Base-by-base conservation (phyloP, 2,113 vertebrate genomes). In the Colius striatus region DNA sequence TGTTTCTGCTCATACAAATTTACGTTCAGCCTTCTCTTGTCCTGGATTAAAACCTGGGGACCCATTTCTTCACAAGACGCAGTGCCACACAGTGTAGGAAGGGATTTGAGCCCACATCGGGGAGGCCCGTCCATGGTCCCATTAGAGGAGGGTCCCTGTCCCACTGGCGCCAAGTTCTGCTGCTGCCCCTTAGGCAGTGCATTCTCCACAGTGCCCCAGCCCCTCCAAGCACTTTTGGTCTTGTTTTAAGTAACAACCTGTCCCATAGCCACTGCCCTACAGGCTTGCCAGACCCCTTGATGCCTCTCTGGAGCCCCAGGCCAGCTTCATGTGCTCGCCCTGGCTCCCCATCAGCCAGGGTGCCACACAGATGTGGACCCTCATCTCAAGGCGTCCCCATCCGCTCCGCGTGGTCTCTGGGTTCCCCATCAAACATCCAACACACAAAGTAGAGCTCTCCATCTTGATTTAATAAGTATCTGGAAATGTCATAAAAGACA, bases 331-430 rank as follows among this genome's bases (percentile, higher is more conserved):
- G 1, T 16, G n/a, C 53, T 67, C 55, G 7, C 6, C 14, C 15
- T 20, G 3, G 41, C 47, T 67, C 23, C 57, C 61, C n/a, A 1
- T 9, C 43, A 32, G 27, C 15, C 18, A 3, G 58, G 48, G 13
- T 6, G 15, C 10, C 2, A 21, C 68, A 41, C 0, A 1, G 8
- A 9, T 6, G 16, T 6, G 2, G 23, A 12, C n/a, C 10, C 12
- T 14, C 63, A 27, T 32, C 29, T 50, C 47, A 60, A 16, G 63
- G 20, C 27, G 4, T 30, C 51, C 77, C 65, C 6, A 1, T n/a
- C 16, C 0, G 2, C 50, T 36, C 32, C 6, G 3, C 13, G 1
- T 1, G 20, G 1, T 22, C 68, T 62, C n/a, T 1, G 8, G 9
- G 16, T 47, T 84, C 30, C 57, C 62, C 30, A 2, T 58, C 72